Evolutionary conservation across 2,797 vertebrate species (phyloP).

Genomic region (Chrosomus eos): DNA sequence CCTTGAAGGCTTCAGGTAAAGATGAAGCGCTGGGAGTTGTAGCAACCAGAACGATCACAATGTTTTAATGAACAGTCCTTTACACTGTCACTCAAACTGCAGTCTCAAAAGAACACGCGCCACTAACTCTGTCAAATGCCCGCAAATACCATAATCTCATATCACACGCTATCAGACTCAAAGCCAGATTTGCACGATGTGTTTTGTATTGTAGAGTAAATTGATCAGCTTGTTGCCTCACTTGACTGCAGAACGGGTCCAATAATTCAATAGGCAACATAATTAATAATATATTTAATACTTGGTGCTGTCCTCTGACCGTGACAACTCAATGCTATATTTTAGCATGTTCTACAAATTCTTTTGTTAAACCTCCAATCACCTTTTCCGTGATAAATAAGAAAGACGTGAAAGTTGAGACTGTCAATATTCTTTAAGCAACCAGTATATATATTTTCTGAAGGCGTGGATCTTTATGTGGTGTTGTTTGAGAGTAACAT

Average conservation of each 20-base stretch:
- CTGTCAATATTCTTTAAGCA: conserved; percentile 57
- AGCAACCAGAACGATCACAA: conserved; percentile 63
- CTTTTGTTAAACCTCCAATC: conserved; percentile 65
- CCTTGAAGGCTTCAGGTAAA: conserved; percentile 83
- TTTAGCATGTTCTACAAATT: conserved; percentile 59
- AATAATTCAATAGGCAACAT: conserved; percentile 66
- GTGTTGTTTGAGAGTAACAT: not conserved
- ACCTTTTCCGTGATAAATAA: conserved; percentile 47
- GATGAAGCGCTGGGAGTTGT: conserved; percentile 69
- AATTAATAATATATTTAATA: conserved; percentile 70
- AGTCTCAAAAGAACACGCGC: conserved; percentile 38
- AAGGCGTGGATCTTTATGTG: not conserved
- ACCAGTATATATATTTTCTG: not conserved
- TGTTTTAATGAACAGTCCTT: conserved; percentile 63
- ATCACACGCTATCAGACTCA: not conserved
- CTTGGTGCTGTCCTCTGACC: conserved; percentile 61
- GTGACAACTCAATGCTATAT: conserved; percentile 57
- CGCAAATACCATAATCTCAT: conserved; percentile 27
- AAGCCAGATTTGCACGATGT: not conserved
- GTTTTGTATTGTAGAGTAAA: conserved; percentile 57
- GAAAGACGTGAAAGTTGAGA: conserved; percentile 64
- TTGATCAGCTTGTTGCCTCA: conserved; percentile 53
- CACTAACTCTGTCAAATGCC: conserved; percentile 3
- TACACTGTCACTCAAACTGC: conserved; percentile 59
- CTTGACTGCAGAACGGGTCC: conserved; percentile 54